A percentile compares a stretch with the other conserved stretches of the same genome.
Evolutionary conservation across 2,797 vertebrate species (phyloP).

Genomic region (Urosaurus nigricauda): DNA sequence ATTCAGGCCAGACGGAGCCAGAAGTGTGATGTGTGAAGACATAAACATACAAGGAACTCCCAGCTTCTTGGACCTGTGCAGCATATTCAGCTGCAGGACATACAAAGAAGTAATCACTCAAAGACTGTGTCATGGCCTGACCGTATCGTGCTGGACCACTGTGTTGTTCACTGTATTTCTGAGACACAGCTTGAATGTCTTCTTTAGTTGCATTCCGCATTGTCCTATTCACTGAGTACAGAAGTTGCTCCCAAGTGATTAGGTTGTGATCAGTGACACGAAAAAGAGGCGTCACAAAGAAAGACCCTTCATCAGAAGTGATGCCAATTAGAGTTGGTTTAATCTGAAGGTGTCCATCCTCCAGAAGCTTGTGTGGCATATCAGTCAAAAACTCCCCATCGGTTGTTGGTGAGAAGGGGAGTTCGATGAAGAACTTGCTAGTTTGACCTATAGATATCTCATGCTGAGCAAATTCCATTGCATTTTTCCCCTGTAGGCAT

Average conservation of each 20-base stretch:
- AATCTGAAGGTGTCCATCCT: constrained; percentile 60
- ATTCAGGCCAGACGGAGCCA: constrained; percentile 64
- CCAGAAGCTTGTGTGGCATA: constrained; percentile 72
- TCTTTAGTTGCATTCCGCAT: no score
- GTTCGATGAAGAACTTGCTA: background rate
- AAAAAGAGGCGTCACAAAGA: constrained; percentile 62
- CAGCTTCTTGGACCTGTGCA: constrained; percentile 69
- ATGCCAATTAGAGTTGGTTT: constrained; percentile 78
- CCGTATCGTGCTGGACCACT: constrained; percentile 58
- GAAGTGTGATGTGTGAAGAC: background rate
- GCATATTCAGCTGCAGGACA: constrained; percentile 78
- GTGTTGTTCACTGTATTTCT: constrained; percentile 80
- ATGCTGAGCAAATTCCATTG: constrained; percentile 51
- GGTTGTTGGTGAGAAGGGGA: constrained; percentile 70
- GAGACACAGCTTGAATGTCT: constrained; percentile 66
- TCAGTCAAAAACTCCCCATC: constrained; percentile 79
- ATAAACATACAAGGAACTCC: background rate
- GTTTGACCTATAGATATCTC: background rate
- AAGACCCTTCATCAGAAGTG: constrained; percentile 80
- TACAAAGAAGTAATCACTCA: constrained; percentile 71
- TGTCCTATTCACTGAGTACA: constrained; percentile 68
- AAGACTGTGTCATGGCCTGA: constrained; percentile 62
- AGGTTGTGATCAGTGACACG: constrained; percentile 74
- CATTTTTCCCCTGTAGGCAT: constrained; percentile 57
- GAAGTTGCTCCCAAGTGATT: constrained; percentile 74